Evolutionary conservation across 92 coral and sea anemone genomes (phyloP), one percentile per base, ranked within the genome.

Genomic region (Montipora capitata): DNA sequence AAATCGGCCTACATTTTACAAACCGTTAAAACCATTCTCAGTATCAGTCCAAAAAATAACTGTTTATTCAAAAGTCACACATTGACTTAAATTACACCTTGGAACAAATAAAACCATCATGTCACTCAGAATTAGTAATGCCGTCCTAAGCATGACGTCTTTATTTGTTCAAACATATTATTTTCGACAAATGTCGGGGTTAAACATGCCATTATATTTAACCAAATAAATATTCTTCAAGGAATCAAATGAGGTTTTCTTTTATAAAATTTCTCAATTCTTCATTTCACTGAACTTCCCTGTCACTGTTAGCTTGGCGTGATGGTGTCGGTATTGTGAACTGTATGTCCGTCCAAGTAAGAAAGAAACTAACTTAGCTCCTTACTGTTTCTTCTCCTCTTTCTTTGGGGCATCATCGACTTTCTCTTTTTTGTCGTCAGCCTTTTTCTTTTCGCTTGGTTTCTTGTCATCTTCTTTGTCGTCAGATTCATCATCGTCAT

Each of bases 361-460:
- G 13, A 10, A 58, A 42, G 58, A 62, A 83, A 79, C 77, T 72
- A 14, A 15, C 17, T 42, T 3, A 83, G 59, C 72, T 58, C 48
- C 74, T 81, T 83, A 83, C 79, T 58, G 87, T 14, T 43, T 83
- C 72, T 83, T 83, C 79, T 59, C 76, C 87, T 62, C 87, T 41
- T 66, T 56, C 20, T 80, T 80, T 10, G 85, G 76, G 52, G 76
- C 71, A 56, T 45, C 88, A 42, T 44, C 89, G 15, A 73, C 76
- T 3, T 59, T 35, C 49, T 81, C 91, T 13, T 89, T 89, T 0
- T 85, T 85, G 10, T 89, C 81, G 40, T 74, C 88, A 43, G 81
- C 74, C 5, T 57, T 27, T 49, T 74, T 75, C 67, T 59, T 40
- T 43, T 61, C 63, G 20, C 12, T 35, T 27, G 66, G 13, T 48